These are phyloP conservation scores for Paraescarpia echinospica DNA, from an alignment of 1,140 invertebrate species.

Conservation along the genomic window DNA sequence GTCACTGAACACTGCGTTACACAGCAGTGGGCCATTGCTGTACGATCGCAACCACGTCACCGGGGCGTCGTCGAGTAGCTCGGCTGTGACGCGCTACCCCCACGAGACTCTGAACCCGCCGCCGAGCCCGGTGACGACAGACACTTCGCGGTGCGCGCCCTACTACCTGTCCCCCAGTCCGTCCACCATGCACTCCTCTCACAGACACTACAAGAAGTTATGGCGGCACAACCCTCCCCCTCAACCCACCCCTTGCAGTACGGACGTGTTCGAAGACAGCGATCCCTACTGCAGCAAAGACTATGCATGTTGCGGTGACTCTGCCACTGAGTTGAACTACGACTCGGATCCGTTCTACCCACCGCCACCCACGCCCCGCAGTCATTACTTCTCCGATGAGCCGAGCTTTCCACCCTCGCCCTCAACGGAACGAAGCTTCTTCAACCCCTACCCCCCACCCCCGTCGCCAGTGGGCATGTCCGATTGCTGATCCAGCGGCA, in stretches of 20 bases:
- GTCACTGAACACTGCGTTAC: not conserved
- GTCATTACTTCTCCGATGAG: constrained; percentile 68
- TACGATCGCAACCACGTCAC: constrained; percentile 81
- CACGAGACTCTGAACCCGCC: constrained; percentile 84
- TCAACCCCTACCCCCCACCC: constrained; percentile 74
- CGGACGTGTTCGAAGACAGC: constrained; percentile 85
- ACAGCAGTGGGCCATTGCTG: constrained; percentile 34
- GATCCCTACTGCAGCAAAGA: constrained; percentile 44
- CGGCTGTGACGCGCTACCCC: constrained; percentile 68
- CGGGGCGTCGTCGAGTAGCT: constrained; percentile 74
- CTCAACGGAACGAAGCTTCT: constrained; percentile 68
- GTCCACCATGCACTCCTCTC: constrained; percentile 49
- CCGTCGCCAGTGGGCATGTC: constrained; percentile 64
- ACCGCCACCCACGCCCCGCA: constrained; percentile 79
- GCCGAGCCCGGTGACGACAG: constrained; percentile 76
- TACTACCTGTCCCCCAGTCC: constrained; percentile 42
- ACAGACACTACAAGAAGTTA: constrained; percentile 64
- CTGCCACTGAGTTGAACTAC: constrained; percentile 54
- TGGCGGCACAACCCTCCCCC: constrained; percentile 80
- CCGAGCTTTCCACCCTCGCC: constrained; percentile 76
- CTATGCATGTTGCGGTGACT: constrained; percentile 22
- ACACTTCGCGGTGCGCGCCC: constrained; percentile 28
- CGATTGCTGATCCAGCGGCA: constrained; percentile 43
- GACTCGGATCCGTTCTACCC: constrained; percentile 70
- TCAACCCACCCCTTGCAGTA: constrained; percentile 90